phyloP scores from a whole-genome alignment of 2,113 vertebrate genomes.

The Myotis davidii region DNA sequence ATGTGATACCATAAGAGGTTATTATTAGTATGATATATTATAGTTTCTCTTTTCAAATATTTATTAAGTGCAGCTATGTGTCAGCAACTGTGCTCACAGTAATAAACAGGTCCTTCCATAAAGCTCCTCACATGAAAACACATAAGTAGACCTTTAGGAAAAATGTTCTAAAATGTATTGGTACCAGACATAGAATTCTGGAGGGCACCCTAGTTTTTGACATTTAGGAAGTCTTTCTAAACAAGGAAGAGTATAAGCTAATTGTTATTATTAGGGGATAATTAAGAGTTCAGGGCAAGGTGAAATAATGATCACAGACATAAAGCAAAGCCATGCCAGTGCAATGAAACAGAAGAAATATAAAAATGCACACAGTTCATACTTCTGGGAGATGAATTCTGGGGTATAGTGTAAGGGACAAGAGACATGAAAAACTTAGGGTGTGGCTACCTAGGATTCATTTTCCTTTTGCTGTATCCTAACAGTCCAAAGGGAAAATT shows the following conservation, averaged over 20 bases:
- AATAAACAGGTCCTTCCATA: neutral
- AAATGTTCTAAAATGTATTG: neutral
- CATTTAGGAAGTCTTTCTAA: neutral
- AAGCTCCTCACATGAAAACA: neutral
- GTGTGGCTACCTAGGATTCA: neutral
- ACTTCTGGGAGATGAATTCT: neutral
- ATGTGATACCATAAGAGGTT: neutral
- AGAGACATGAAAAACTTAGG: neutral
- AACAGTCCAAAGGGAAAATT: neutral
- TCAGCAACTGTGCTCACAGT: neutral
- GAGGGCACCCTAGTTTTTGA: neutral
- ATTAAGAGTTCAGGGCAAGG: neutral
- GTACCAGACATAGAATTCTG: neutral
- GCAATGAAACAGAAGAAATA: neutral
- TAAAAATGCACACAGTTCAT: neutral
- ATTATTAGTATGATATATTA: neutral
- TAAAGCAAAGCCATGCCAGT: neutral
- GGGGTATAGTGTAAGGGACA: neutral
- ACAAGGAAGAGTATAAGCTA: neutral
- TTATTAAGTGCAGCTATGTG: neutral
- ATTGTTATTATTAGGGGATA: neutral
- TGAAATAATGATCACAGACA: neutral
- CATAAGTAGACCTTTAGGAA: neutral
- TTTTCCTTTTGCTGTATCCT: neutral
- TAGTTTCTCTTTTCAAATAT: neutral